A percentile compares a stretch with the other conserved stretches of the same genome.
phyloP scores from a whole-genome alignment of 2,888 invertebrate genomes.

The Tenthredo livida region DNA sequence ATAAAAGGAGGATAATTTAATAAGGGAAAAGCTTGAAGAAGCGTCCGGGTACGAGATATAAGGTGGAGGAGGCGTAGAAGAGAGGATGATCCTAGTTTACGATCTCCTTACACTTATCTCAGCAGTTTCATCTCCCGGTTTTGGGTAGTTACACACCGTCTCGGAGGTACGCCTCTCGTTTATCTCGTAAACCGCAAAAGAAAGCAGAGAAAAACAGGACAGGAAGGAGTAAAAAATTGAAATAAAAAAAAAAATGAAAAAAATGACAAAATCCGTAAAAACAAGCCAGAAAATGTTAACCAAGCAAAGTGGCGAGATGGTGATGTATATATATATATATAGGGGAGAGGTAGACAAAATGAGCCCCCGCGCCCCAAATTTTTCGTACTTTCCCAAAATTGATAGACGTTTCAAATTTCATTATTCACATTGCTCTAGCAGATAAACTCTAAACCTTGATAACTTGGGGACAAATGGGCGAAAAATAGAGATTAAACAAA shows the following conservation, averaged over 20 bases:
- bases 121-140: constrained; percentile 23
- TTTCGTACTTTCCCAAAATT: too few species aligned
- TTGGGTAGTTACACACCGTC: constrained; percentile 29
- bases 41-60: neutral
- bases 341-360: too few species aligned
- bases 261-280: neutral
- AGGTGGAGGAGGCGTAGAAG: neutral
- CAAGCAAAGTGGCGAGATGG: neutral
- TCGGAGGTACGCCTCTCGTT: constrained; percentile 22
- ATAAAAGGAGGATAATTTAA: constrained; percentile 3
- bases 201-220: neutral
- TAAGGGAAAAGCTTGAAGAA: constrained; percentile 3
- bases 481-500: too few species aligned
- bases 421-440: too few species aligned
- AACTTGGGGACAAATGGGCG: too few species aligned
- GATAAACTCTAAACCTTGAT: too few species aligned
- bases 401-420: too few species aligned
- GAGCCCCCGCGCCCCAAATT: too few species aligned
- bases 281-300: neutral
- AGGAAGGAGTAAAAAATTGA: neutral
- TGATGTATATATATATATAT: neutral
- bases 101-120: constrained; percentile 21
- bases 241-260: neutral
- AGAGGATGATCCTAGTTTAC: constrained; percentile 35
- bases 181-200: constrained; percentile 17